Conservation (phyloP, 2,888 invertebrate species). For the Stegophylla sp. region DNA sequence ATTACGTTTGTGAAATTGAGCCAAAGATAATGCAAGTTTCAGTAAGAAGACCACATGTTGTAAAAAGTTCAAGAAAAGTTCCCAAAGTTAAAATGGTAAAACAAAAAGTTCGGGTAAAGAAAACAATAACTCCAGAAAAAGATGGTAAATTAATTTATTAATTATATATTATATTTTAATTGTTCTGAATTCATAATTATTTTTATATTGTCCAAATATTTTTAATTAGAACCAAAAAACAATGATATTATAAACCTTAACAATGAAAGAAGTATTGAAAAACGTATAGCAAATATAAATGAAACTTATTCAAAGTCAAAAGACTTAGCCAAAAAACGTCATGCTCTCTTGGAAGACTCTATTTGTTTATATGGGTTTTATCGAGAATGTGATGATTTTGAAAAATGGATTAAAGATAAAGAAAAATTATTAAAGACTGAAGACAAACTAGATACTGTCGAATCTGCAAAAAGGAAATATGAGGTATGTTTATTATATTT, state of each 20-base stretch:
- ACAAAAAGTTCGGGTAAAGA: slow-evolving; percentile 80
- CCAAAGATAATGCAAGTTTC: slow-evolving; percentile 85
- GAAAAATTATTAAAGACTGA: slow-evolving; percentile 84
- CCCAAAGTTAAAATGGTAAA: slow-evolving; percentile 88
- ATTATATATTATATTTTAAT: too few species aligned
- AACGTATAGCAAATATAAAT: slow-evolving; percentile 80
- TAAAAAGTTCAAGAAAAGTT: slow-evolving; percentile 82
- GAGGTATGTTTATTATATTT: slow-evolving; percentile 68
- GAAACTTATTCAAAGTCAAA: slow-evolving; percentile 81
- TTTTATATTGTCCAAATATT: not conserved
- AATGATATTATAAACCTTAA: slow-evolving; percentile 64
- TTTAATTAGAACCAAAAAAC: slow-evolving; percentile 39
- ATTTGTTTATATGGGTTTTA: slow-evolving; percentile 92
- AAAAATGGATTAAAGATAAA: slow-evolving; percentile 96
- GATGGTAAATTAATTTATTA: slow-evolving; percentile 61
- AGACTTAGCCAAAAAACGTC: slow-evolving; percentile 79
- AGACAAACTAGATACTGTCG: slow-evolving; percentile 86
- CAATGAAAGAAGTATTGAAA: slow-evolving; percentile 81
- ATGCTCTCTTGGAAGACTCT: slow-evolving; percentile 87
- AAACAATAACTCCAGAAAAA: slow-evolving; percentile 63
- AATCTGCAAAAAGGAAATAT: slow-evolving; percentile 91
- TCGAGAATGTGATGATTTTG: slow-evolving; percentile 96
- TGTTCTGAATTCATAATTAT: not conserved
- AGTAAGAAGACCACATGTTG: slow-evolving; percentile 83
- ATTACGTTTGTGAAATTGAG: slow-evolving; percentile 92